Evolutionary conservation across 2,113 vertebrate genomes (phyloP).

Genomic region (Apodemus sylvaticus): DNA sequence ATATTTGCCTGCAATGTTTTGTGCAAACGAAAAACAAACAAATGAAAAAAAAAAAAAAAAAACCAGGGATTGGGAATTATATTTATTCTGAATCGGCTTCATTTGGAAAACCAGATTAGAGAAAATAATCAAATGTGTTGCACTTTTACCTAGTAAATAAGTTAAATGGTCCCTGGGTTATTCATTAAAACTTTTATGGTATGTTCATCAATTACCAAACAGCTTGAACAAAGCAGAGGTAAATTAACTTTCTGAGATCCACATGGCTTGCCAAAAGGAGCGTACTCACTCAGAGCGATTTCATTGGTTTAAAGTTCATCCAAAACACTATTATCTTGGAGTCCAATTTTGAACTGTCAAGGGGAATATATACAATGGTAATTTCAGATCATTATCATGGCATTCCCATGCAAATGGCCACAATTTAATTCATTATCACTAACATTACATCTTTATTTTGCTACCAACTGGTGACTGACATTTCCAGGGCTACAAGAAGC

Average conservation of each 20-base stretch:
- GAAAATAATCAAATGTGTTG: constrained; percentile 82
- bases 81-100: constrained; percentile 61
- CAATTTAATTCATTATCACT: constrained; percentile 90
- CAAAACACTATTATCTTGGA: constrained; percentile 87
- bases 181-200: constrained; percentile 87
- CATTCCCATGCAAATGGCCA: constrained; percentile 91
- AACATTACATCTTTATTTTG: constrained; percentile 90
- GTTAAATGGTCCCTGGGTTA: constrained; percentile 85
- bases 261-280: constrained; percentile 86
- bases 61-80: neutral
- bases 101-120: constrained; percentile 75
- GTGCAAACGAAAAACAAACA: constrained; percentile 37
- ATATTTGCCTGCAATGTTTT: constrained; percentile 72
- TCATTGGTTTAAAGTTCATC: constrained; percentile 88
- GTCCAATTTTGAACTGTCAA: constrained; percentile 89
- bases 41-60: neutral
- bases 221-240: constrained; percentile 88
- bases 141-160: constrained; percentile 84
- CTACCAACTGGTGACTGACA: constrained; percentile 90
- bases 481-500: constrained; percentile 86
- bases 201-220: constrained; percentile 88
- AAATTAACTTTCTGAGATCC: constrained; percentile 86
- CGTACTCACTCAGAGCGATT: constrained; percentile 83
- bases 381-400: constrained; percentile 89
- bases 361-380: constrained; percentile 89